These are phyloP conservation scores for Sphinx pinastri DNA, from an alignment of 2,888 invertebrate species.

Conservation along the genomic window DNA sequence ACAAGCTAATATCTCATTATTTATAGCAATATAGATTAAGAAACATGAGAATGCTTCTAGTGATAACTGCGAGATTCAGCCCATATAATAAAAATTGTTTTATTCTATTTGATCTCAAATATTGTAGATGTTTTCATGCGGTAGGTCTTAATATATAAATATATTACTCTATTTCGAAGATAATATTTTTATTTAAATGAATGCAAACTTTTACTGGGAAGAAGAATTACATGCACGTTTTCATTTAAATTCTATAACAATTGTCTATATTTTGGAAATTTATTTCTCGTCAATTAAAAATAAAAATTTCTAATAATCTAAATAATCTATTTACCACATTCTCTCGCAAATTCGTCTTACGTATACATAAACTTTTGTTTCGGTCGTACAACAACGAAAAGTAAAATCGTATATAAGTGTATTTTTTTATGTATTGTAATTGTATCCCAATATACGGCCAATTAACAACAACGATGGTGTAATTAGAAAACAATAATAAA, in stretches of 20 bases:
- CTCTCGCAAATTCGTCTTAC: conserved; percentile 3
- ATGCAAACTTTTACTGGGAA: neutral
- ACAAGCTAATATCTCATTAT: too few species aligned
- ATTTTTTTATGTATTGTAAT: conserved; percentile 24
- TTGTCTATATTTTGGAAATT: conserved; percentile 19
- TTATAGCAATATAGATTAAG: too few species aligned
- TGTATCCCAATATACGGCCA: conserved; percentile 22
- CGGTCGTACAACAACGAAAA: conserved; percentile 25
- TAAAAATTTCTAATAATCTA: conserved; percentile 10
- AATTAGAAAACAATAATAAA: conserved; percentile 25
- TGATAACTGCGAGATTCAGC: too few species aligned
- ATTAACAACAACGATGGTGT: conserved; percentile 25
- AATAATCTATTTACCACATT: conserved; percentile 13
- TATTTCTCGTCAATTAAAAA: conserved; percentile 12
- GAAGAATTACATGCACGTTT: neutral
- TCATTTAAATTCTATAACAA: conserved; percentile 2
- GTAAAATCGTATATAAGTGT: conserved; percentile 3
- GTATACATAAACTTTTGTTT: conserved; percentile 18
- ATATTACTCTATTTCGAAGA: too few species aligned
- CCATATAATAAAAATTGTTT: too few species aligned
- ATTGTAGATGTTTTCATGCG: too few species aligned
- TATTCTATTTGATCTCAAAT: too few species aligned
- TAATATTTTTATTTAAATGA: neutral
- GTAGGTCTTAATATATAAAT: too few species aligned
- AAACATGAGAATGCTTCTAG: too few species aligned